Base-by-base conservation (phyloP, 2,797 vertebrate genomes). In the Sebastes reedi region DNA sequence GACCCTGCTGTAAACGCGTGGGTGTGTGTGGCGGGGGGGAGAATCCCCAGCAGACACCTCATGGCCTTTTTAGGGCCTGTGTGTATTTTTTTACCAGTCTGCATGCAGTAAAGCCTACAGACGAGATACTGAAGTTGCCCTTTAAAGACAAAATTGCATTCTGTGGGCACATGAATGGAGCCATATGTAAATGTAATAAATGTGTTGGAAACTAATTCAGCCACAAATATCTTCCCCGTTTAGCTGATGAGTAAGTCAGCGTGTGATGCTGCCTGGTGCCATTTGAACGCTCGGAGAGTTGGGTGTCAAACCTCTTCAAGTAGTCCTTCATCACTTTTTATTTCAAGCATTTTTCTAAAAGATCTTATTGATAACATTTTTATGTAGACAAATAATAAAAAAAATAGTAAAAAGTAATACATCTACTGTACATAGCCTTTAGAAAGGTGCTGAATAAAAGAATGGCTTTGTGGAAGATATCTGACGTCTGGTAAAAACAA, bases 31-130 rank as follows among this genome's bases (percentile, higher is more conserved):
- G 79, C 13, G 56, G 34, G 67, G 87, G 86, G 92, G 95, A 90
- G 88, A 94, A 93, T 94, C 94, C 96, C 95, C 86, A 69, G 32
- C 55, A 88, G 68, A 88, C 85, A 83, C 58, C 91, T 80, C 24
- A 69, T 86, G 86, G 89, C 85, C 90, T 93, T 93, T 91, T 82
- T 75, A 62, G 84, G 50, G 24, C 27, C 59, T 67, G n/a, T 72
- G 59, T 88, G 60, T 80, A 32, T 84, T 82, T 89, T 67, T 89
- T 69, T 89, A 72, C 68, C 66, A 70, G 16, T 46, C 42, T 68
- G 72, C 60, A 18, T 88, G 34, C 61, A 24, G 61, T 14, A 39
- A 64, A 22, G 27, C 60, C 32, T 4, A 32, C 6, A 86, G 58
- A 61, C 10, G 0, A 84, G 68, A 71, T 27, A 32, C 42, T 68